phyloP scores from a whole-genome alignment of 1,140 invertebrate genomes.

The Homalodisca vitripennis region DNA sequence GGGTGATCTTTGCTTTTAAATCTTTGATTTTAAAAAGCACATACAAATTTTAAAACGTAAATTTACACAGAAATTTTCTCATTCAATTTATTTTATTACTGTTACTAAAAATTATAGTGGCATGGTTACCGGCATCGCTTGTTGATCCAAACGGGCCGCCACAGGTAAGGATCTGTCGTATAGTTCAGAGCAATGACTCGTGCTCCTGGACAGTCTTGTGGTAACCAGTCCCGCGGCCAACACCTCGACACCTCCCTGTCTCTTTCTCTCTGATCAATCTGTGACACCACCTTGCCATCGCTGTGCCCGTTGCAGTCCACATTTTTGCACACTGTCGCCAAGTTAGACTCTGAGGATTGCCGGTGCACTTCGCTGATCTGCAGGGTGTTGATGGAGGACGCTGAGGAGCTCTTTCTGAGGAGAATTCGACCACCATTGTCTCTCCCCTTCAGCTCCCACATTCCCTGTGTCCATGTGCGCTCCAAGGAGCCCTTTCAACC shows the following conservation, averaged over 20 bases:
- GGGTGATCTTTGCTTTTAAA: too few relatives aligned
- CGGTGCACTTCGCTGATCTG: slow-evolving; percentile 1
- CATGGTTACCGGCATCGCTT: slow-evolving; percentile 55
- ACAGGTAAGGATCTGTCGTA: slow-evolving; percentile 65
- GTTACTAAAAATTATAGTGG: background rate
- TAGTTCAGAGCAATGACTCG: slow-evolving; percentile 69
- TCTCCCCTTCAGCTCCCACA: slow-evolving; percentile 47
- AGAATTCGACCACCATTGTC: slow-evolving; percentile 10
- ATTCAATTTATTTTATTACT: background rate
- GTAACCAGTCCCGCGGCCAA: slow-evolving; percentile 69
- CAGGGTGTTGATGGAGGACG: slow-evolving; percentile 2
- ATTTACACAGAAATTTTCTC: background rate
- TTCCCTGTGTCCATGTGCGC: slow-evolving; percentile 58
- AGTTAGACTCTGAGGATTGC: slow-evolving; percentile 5
- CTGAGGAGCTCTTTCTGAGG: slow-evolving; percentile 28
- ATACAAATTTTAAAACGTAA: too few relatives aligned
- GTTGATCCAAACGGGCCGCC: slow-evolving; percentile 66
- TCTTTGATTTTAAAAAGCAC: too few relatives aligned
- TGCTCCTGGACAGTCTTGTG: slow-evolving; percentile 61
- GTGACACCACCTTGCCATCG: background rate
- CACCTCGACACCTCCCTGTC: slow-evolving; percentile 52
- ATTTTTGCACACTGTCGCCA: background rate
- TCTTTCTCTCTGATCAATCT: background rate
- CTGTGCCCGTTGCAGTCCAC: background rate
- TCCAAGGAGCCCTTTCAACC: slow-evolving; percentile 49